Evolutionary conservation across 2,888 invertebrate genomes (phyloP).

Genomic region (Drosophila mercatorum): DNA sequence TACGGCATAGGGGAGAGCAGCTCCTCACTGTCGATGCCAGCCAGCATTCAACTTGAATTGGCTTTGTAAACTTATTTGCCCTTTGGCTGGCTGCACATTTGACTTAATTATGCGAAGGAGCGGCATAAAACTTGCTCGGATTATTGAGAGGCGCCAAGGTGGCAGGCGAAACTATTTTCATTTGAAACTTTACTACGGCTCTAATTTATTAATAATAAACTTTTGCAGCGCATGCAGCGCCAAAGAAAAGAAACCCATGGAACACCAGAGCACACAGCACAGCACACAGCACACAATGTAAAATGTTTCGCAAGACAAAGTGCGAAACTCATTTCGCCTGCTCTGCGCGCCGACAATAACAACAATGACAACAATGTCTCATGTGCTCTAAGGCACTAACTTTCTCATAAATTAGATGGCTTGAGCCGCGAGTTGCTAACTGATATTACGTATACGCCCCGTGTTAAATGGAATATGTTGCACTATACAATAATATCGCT

Average conservation of each 20-base stretch:
- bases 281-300: conserved; percentile 23
- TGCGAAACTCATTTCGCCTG: conserved; percentile 29
- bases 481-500: background rate
- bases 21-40: conserved; percentile 13
- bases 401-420: conserved; percentile 39
- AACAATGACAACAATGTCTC: conserved; percentile 58
- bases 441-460: conserved; percentile 43
- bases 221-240: conserved; percentile 45
- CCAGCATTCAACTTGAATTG: conserved; percentile 20
- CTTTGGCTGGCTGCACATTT: conserved; percentile 56
- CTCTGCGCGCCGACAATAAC: conserved; percentile 26
- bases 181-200: conserved; percentile 65
- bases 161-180: conserved; percentile 71
- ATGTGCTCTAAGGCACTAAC: conserved; percentile 39
- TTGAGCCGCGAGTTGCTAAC: conserved; percentile 16
- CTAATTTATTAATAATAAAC: conserved; percentile 77
- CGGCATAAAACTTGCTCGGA: conserved; percentile 48
- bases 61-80: conserved; percentile 36
- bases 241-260: conserved; percentile 12
- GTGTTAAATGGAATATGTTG: background rate
- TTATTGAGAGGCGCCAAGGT: conserved; percentile 62
- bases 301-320: conserved; percentile 35
- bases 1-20: background rate
- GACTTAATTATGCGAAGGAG: conserved; percentile 68
- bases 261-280: conserved; percentile 17